Percentiles rank a stretch among this genome's conserved stretches.
phyloP scores from a whole-genome alignment of 2,113 vertebrate species.

The Smithornis capensis region DNA sequence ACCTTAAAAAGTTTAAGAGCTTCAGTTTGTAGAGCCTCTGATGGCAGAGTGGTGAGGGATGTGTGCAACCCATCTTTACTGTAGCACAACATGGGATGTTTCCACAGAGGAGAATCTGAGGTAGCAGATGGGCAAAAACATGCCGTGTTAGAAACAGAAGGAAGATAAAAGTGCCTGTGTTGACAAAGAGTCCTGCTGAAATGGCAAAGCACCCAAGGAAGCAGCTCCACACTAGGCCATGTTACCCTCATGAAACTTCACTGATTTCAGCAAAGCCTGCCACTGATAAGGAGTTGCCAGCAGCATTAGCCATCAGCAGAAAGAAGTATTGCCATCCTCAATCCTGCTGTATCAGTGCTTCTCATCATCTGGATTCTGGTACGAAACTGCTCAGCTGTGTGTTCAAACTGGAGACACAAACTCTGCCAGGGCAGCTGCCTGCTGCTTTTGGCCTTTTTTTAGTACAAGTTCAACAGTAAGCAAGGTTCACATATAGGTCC shows the following conservation, averaged over 20 bases:
- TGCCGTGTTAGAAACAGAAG: neutral
- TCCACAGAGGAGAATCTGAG: conserved; percentile 85
- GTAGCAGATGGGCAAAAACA: neutral
- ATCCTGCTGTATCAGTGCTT: neutral
- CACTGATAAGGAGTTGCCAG: neutral
- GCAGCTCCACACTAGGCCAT: neutral
- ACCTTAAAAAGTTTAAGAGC: conserved; percentile 92
- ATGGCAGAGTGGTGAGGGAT: conserved; percentile 87
- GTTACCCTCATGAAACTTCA: neutral
- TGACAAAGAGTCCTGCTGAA: neutral
- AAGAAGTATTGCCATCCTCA: neutral
- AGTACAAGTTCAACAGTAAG: neutral
- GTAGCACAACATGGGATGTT: conserved; percentile 82
- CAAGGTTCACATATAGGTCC: neutral
- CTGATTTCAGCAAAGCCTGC: neutral
- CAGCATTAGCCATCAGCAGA: neutral
- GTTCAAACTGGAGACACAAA: neutral
- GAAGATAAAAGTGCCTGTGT: neutral
- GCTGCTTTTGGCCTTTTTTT: neutral
- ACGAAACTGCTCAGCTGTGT: neutral
- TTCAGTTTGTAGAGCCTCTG: conserved; percentile 88
- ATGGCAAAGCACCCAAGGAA: neutral
- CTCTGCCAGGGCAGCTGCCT: neutral
- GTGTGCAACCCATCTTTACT: conserved; percentile 83
- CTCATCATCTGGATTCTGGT: neutral